Evolutionary conservation across 1,140 invertebrate genomes (phyloP).

Genomic region (Ceratina calcarata): DNA sequence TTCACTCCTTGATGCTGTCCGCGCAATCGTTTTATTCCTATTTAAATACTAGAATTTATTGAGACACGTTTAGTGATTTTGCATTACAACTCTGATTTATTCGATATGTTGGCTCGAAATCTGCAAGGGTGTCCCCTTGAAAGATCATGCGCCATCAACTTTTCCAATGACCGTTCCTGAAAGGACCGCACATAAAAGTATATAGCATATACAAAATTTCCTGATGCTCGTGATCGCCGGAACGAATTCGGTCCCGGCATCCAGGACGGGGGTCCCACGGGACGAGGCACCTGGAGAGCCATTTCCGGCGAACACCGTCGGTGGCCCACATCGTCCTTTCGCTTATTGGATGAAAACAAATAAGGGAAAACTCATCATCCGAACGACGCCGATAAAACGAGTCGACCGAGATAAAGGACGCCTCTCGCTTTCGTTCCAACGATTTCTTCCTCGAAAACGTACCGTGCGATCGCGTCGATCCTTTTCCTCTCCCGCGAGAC

Average conservation of each 20-base stretch:
- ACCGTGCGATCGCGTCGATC: slow-evolving; percentile 5
- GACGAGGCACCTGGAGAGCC: slow-evolving; percentile 36
- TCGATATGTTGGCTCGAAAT: no score
- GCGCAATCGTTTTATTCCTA: no score
- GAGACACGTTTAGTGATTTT: no score
- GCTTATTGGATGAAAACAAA: slow-evolving; percentile 67
- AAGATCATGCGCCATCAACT: not conserved
- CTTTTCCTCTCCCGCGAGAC: not conserved
- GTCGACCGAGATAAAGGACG: slow-evolving; percentile 57
- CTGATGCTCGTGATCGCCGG: slow-evolving; percentile 35
- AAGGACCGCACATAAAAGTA: not conserved
- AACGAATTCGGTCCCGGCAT: slow-evolving; percentile 2
- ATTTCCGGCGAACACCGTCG: slow-evolving; percentile 30
- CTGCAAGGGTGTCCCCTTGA: not conserved
- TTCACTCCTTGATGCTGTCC: not conserved
- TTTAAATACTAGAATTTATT: no score
- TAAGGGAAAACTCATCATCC: slow-evolving; percentile 69
- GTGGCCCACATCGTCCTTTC: slow-evolving; percentile 30
- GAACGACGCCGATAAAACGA: slow-evolving; percentile 62
- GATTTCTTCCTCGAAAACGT: slow-evolving; percentile 1
- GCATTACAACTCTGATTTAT: no score
- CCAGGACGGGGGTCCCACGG: slow-evolving; percentile 2
- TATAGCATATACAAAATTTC: slow-evolving; percentile 6
- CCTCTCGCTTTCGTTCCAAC: slow-evolving; percentile 4
- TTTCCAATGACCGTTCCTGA: not conserved